Base-by-base conservation (phyloP, 1,140 invertebrate genomes). In the Drosophila auraria region DNA sequence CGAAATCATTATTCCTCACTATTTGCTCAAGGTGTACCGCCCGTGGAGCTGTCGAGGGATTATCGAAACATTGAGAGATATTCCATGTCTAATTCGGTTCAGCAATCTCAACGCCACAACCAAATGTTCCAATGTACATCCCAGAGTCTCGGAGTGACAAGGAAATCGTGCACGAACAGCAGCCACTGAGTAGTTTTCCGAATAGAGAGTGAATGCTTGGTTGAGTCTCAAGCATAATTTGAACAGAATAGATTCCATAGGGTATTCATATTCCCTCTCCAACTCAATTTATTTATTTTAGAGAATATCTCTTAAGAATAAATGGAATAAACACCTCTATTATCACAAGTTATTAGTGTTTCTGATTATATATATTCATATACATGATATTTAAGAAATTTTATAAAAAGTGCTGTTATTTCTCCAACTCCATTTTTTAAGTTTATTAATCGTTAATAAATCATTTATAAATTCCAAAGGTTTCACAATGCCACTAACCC, bases 1-100 rank as follows among this genome's bases (percentile, higher is more conserved):
- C 72, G 65, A 66, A 63, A 79, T 79, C 76, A 72, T 72, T 64
- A 79, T 79, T 79, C 33, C 59, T 38, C 77, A 72, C 68, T 79
- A 72, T 79, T 79, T 79, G 47, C 76, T 79, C 44, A 79, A 79
- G 77, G 76, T 79, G 57, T 56, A 33, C 30, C 20, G 36, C 11
- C 23, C 14, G 8, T 4, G 33, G 47, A 30, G 15, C 17, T 2
- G 11, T 27, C 57, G 12, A 40, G 63, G 75, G 49, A 69, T 47
- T 62, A 78, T 47, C 50, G 23, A 30, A 44, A 17, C 47, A 61
- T 61, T 60, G 45, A 44, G 20, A 50, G 20, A 70, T 45, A 36
- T 69, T 59, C 57, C 17, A 27, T 59, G 49, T 27, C 17, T 38
- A 68, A 77, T 68, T 68, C 61, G 47, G 50, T 60, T 58, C 27